Conservation (phyloP, 1,140 invertebrate genomes). For the Ceratina australensis region DNA sequence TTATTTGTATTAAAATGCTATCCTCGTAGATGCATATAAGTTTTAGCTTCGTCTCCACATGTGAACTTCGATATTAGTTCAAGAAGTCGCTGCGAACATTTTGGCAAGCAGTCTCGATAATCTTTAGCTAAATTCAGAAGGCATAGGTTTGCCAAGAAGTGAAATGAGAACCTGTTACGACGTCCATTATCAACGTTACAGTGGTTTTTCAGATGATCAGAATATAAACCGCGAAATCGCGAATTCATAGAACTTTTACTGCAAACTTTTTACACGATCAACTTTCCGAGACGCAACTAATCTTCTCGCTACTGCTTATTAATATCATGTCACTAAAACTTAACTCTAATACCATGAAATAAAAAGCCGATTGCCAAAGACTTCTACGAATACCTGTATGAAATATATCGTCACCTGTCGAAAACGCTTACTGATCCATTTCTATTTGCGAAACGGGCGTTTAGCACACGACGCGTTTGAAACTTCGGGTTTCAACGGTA, state of each 20-base stretch:
- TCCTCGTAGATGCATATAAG: no score
- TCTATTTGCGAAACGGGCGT: not conserved
- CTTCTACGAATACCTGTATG: not conserved
- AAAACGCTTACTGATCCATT: not conserved
- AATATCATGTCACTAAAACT: not conserved
- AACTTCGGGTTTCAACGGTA: not conserved
- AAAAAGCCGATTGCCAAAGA: not conserved
- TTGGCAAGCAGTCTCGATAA: conserved; percentile 33
- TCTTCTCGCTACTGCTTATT: not conserved
- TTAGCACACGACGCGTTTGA: not conserved
- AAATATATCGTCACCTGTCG: not conserved
- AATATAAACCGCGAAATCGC: conserved; percentile 4
- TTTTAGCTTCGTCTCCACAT: not conserved
- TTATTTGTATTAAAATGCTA: conserved; percentile 21
- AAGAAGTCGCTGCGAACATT: conserved; percentile 44
- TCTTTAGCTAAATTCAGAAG: conserved; percentile 47
- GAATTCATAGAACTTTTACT: not conserved
- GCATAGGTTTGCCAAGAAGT: conserved; percentile 43
- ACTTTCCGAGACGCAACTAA: not conserved
- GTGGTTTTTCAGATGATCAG: conserved; percentile 36
- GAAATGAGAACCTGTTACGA: conserved; percentile 44
- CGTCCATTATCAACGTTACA: conserved; percentile 41
- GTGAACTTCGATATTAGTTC: conserved; percentile 44
- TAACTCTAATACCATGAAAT: not conserved
- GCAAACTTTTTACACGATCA: not conserved